Evolutionary conservation across 2,888 invertebrate genomes (phyloP).

Genomic region (Andrena flavipes): DNA sequence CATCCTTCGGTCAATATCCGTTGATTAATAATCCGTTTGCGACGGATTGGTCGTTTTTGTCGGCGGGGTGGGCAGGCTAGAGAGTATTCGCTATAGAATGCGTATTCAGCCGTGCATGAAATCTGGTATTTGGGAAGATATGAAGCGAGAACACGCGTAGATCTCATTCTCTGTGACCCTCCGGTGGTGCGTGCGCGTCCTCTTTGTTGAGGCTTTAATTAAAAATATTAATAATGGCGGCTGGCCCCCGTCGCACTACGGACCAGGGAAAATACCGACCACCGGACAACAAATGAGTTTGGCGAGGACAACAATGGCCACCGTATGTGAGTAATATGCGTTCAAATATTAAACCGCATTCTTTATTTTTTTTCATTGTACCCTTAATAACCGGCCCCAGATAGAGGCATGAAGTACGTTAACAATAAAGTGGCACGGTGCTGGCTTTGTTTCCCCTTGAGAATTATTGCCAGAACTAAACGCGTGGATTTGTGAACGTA

Average conservation of each 20-base stretch:
- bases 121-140: slow-evolving; percentile 55
- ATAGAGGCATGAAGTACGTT: slow-evolving; percentile 59
- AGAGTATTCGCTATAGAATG: slow-evolving; percentile 37
- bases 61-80: too few relatives aligned
- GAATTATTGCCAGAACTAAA: slow-evolving; percentile 61
- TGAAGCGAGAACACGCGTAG: slow-evolving; percentile 60
- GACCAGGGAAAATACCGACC: slow-evolving; percentile 60
- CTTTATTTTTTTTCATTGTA: slow-evolving; percentile 58
- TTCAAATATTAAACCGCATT: slow-evolving; percentile 75
- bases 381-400: slow-evolving; percentile 62
- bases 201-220: slow-evolving; percentile 80
- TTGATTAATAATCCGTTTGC: slow-evolving; percentile 51
- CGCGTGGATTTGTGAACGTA: slow-evolving; percentile 26
- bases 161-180: slow-evolving; percentile 53
- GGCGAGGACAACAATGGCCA: slow-evolving; percentile 65
- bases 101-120: slow-evolving; percentile 46
- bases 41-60: slow-evolving; percentile 21
- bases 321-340: slow-evolving; percentile 67
- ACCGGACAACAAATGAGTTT: slow-evolving; percentile 71
- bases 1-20: slow-evolving; percentile 43
- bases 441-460: slow-evolving; percentile 58
- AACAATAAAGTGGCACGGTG: slow-evolving; percentile 62
- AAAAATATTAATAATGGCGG: slow-evolving; percentile 81
- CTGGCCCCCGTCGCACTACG: slow-evolving; percentile 12
- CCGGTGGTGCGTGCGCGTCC: slow-evolving; percentile 52